Base-by-base conservation (phyloP, 2,888 invertebrate genomes). In the Epistrophe grossulariae region DNA sequence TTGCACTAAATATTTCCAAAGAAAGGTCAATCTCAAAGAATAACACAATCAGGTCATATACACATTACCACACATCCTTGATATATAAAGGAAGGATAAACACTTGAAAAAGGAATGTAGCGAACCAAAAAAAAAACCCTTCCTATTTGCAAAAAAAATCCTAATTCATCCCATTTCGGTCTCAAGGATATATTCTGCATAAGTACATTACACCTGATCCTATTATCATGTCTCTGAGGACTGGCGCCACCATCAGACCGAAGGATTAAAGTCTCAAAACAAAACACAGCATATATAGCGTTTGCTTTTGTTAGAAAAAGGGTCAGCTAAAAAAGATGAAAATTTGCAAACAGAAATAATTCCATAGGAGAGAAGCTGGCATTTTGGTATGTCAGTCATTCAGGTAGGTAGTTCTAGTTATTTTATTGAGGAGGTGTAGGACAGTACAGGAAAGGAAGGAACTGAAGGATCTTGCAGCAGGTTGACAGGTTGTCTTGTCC, bases 201-300 rank as follows among this genome's bases (percentile, higher is more conserved):
- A 85, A 85, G 85, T 79, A 82, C 76, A 87, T 87, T 82, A 82
- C 82, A 79, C 87, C 82, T 87, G 87, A 87, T 87, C 87, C 76
- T 87, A 82, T 87, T 87, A 82, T 79, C 17, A 50, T 74, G 79
- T 82, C 82, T 87, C 28, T 52, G 38, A 68, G 66, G 66, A 79
- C 87, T 87, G 87, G 87, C 87, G 87, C 87, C 87, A 87, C 79
- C 60, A 31, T 31, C 31, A 57, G 74, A 82, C 76, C 48, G 87
- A 76, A 87, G 87, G 87, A 87, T 87, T 87, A 87, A 62, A 87
- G 78, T 78, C 78, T 57, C 74, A 72, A 77, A 84, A 80, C 80
- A 73, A 66, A 81, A 74, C 79, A 40, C 48, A 28, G 40, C 13
- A 40, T 24, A 24, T 24, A 24, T 24, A 62, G 40, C 15, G 40